A percentile compares a stretch with the other conserved stretches of the same genome.
Evolutionary conservation across 2,113 vertebrate species (phyloP).

Genomic region (Sylvia atricapilla): DNA sequence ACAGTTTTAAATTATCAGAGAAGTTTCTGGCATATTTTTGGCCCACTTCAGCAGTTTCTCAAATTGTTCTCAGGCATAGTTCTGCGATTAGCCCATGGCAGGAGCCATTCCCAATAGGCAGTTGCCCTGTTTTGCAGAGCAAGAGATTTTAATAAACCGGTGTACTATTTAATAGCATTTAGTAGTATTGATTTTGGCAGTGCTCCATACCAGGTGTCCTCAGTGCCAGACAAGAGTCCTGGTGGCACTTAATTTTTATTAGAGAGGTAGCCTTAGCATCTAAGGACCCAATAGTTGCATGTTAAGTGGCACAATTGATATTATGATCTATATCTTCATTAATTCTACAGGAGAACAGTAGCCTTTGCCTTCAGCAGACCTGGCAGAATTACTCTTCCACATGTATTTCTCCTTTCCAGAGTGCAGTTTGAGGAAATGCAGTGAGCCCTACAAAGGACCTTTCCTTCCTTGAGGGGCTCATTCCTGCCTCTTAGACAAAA

Average conservation of each 20-base stretch:
- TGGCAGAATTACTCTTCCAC: background rate
- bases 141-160: background rate
- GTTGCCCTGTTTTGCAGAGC: background rate
- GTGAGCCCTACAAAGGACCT: background rate
- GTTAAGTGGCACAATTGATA: background rate
- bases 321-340: background rate
- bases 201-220: background rate
- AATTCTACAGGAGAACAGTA: background rate
- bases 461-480: background rate
- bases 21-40: constrained; percentile 26
- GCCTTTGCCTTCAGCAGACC: background rate
- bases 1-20: background rate
- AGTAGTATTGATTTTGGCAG: constrained; percentile 3
- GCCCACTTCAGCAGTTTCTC: background rate
- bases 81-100: background rate
- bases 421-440: background rate
- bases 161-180: background rate
- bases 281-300: background rate
- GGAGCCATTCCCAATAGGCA: background rate
- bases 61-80: constrained; percentile 7
- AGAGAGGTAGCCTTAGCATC: background rate
- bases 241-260: background rate
- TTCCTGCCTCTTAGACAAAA: background rate
- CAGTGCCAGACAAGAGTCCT: background rate
- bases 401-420: background rate